A percentile compares a stretch with the other conserved stretches of the same genome.
These are phyloP conservation scores for Salvelinus sp. DNA, from an alignment of 2,113 vertebrate species.

Conservation along the genomic window DNA sequence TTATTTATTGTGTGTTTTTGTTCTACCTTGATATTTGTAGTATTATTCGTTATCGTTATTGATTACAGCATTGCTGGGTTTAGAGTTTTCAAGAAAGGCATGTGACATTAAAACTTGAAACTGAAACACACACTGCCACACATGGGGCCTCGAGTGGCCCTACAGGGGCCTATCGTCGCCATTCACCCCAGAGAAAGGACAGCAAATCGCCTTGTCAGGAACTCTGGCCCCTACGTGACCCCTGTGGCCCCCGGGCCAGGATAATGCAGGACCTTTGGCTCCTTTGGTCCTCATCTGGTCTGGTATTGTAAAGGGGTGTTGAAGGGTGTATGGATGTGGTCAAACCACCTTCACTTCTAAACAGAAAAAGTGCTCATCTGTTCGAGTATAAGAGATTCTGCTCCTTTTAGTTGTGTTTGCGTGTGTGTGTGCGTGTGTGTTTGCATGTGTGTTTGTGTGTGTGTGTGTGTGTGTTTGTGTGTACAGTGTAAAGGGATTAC, in stretches of 20 bases:
- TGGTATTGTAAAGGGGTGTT: conserved; percentile 50
- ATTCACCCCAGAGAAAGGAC: conserved; percentile 75
- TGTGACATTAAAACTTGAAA: too few species aligned
- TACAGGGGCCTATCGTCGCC: conserved; percentile 79
- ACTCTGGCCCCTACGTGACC: conserved; percentile 70
- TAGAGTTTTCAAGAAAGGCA: too few species aligned
- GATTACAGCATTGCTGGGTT: too few species aligned
- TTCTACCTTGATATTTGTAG: too few species aligned
- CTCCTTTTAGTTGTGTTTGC: too few species aligned
- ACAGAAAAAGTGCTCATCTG: background rate
- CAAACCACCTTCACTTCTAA: background rate
- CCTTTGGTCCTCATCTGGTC: conserved; percentile 67
- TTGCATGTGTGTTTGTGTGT: too few species aligned
- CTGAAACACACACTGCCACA: conserved; percentile 70
- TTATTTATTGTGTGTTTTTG: too few species aligned
- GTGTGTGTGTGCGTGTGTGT: too few species aligned
- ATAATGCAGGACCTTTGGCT: conserved; percentile 65
- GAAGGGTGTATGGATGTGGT: conserved; percentile 6
- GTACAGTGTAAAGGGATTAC: too few species aligned
- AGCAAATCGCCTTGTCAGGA: conserved; percentile 90
- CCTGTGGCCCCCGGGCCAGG: conserved; percentile 65
- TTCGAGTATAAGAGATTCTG: too few species aligned
- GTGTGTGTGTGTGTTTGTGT: too few species aligned
- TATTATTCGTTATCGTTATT: too few species aligned
- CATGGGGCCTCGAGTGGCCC: conserved; percentile 72